Percentiles rank a stretch among this genome's conserved stretches.
These are phyloP conservation scores for Philhelius pedissequus DNA, from an alignment of 2,888 invertebrate genomes.

Conservation along the genomic window DNA sequence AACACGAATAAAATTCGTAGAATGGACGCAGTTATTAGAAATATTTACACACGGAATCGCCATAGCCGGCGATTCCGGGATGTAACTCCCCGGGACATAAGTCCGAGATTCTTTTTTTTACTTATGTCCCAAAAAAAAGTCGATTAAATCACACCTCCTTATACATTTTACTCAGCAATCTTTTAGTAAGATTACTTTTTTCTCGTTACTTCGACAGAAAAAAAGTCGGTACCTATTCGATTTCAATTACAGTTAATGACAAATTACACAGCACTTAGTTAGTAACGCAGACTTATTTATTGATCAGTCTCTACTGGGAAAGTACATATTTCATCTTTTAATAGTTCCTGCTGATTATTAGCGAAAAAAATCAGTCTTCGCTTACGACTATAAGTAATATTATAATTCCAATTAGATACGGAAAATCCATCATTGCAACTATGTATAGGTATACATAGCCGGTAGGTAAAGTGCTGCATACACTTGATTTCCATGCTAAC, in stretches of 20 bases:
- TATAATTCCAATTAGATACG: conserved; percentile 60
- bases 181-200: neutral
- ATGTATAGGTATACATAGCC: neutral
- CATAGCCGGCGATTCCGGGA: no score
- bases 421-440: conserved; percentile 40
- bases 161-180: neutral
- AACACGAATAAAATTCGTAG: no score
- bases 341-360: conserved; percentile 46
- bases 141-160: no score
- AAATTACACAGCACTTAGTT: neutral
- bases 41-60: no score
- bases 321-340: neutral
- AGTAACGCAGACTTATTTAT: neutral
- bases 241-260: neutral
- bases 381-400: conserved; percentile 3
- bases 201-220: neutral
- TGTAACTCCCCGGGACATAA: no score
- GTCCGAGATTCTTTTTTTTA: no score
- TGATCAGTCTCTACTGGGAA: neutral
- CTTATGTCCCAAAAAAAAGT: no score
- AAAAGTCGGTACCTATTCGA: neutral
- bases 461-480: conserved; percentile 44
- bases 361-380: conserved; percentile 27
- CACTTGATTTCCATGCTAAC: conserved; percentile 38
- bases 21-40: no score